Evolutionary conservation across 2,113 vertebrate genomes (phyloP).

Genomic region (Pygoscelis adeliae): DNA sequence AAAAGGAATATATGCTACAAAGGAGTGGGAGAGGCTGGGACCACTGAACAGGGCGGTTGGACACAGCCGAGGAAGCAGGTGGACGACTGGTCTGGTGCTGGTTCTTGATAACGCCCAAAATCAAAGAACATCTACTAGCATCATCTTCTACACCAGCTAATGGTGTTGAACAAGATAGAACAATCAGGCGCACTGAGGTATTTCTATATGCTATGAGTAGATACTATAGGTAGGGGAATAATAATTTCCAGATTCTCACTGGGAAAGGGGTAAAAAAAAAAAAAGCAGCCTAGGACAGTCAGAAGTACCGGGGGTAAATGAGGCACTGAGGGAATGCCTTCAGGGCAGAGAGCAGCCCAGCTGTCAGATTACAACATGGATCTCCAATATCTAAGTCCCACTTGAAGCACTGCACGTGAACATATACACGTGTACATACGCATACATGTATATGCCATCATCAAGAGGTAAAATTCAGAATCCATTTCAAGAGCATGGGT

Average conservation of each 20-base stretch:
- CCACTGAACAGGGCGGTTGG: fast-evolving
- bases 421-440: fast-evolving
- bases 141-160: background rate
- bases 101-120: background rate
- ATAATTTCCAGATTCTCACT: background rate
- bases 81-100: background rate
- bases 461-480: background rate
- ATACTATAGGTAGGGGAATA: background rate
- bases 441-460: fast-evolving
- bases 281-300: background rate
- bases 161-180: too few relatives aligned
- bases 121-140: too few relatives aligned
- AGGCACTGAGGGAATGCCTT: background rate
- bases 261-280: background rate
- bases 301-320: fast-evolving
- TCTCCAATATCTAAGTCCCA: background rate
- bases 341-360: background rate
- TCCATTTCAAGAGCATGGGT: background rate
- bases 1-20: too few relatives aligned
- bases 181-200: too few relatives aligned
- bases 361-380: too few relatives aligned
- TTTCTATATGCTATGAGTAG: background rate
- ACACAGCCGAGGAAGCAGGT: background rate
- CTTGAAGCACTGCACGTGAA: background rate
- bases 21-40: background rate